Evolutionary conservation across 2,113 vertebrate species (phyloP), one percentile per base, ranked within the genome.

Genomic region (Henicopernis longicauda): DNA sequence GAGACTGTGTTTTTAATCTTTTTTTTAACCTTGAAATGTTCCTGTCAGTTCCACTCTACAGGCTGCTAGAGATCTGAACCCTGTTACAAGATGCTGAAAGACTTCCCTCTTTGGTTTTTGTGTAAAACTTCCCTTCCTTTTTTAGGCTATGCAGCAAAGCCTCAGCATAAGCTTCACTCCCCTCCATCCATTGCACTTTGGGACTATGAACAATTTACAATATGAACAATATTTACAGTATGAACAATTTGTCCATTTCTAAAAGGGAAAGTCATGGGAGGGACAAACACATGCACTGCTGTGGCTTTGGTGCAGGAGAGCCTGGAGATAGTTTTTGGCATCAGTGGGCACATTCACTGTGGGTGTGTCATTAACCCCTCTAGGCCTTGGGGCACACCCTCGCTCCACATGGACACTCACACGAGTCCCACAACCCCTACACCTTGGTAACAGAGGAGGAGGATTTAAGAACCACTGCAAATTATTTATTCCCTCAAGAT

Each of bases 1-100:
- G 85, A 97, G 88, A 82, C 71, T 62, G 9, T 38, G 16, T 2
- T 95, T 93, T 88, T 77, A 91, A 40, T 83, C 38, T 69, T 66
- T 71, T 72, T 94, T 95, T 90, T 69, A 69, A 69, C 49, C 74
- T 94, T 90, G 66, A 82, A 88, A 52, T 93, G 62, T 94, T 95
- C 59, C 62, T 88, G 58, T 93, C 71, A 38, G 49, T 93, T 95
- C 62, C 49, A 80, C 36, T 93, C 40, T 80, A 14, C 11, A 59
- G 66, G 31, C 70, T 88, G 23, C 49, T 69, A 50, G 54, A 91
- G 61, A 94, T 88, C 79, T 94, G 92, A 93, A 90, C 40, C 31
- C 31, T 72, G 3, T 73, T 78, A 11, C 6, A 47, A 76, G 71
- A 52, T 14, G 38, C 67, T 50, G 25, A 90, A 85, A 74, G 71